These are phyloP conservation scores for Eutolmus rufibarbis DNA, from an alignment of 2,888 invertebrate species.

Conservation along the genomic window DNA sequence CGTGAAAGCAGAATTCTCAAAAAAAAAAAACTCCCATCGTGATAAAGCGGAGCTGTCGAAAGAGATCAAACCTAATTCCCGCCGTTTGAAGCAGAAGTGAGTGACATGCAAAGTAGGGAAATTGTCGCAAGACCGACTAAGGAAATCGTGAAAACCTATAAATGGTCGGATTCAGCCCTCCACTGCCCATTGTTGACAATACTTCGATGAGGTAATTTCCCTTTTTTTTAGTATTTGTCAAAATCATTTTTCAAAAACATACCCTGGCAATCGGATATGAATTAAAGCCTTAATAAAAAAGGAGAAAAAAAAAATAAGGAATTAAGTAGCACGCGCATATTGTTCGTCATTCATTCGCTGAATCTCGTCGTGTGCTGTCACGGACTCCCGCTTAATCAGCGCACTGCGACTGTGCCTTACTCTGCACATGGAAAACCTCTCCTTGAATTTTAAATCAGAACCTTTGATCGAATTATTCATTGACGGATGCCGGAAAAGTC, in stretches of 20 bases:
- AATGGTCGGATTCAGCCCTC: conserved; percentile 9
- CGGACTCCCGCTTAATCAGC: conserved; percentile 21
- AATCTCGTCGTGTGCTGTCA: neutral
- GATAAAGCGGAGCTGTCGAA: neutral
- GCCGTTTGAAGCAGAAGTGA: neutral
- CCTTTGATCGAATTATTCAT: conserved; percentile 41
- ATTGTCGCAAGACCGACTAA: neutral
- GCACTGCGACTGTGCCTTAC: neutral
- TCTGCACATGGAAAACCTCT: conserved; percentile 7
- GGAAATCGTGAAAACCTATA: conserved; percentile 18
- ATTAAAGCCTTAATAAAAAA: neutral
- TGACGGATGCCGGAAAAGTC: conserved; percentile 44
- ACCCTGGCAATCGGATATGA: neutral
- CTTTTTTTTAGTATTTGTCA: neutral
- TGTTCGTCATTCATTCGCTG: neutral
- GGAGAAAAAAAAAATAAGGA: neutral
- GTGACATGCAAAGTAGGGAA: conserved; percentile 13
- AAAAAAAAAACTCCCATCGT: neutral
- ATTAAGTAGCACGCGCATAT: neutral
- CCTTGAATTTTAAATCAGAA: conserved; percentile 45
- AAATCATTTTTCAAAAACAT: neutral
- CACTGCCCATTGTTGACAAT: conserved; percentile 5
- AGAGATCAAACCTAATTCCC: neutral
- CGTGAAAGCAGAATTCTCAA: neutral
- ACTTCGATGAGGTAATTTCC: conserved; percentile 17